Evolutionary conservation across 1,140 invertebrate genomes (phyloP).

Genomic region (Trissolcus basalis): DNA sequence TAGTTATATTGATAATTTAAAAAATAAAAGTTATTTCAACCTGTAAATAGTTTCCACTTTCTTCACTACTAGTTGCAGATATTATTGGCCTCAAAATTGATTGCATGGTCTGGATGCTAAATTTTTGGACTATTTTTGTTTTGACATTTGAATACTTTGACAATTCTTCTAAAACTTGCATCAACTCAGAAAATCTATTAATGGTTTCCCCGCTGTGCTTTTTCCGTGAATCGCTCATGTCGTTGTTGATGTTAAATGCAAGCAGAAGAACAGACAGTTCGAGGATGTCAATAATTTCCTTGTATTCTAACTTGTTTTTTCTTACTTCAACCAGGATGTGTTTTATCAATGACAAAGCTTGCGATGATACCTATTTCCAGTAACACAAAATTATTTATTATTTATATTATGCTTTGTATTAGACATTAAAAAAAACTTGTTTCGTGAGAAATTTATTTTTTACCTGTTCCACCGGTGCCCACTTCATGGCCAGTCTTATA

Average conservation of each 20-base stretch:
- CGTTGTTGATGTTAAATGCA: slow-evolving; percentile 61
- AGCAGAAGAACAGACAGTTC: slow-evolving; percentile 69
- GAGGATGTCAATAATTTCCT: slow-evolving; percentile 64
- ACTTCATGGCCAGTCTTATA: slow-evolving; percentile 72
- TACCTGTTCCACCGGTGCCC: slow-evolving; percentile 73
- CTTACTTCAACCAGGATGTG: slow-evolving; percentile 62
- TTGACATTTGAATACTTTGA: slow-evolving; percentile 66
- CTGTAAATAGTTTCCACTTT: slow-evolving; percentile 62
- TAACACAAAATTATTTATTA: slow-evolving; percentile 14
- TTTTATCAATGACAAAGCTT: slow-evolving; percentile 69
- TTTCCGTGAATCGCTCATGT: slow-evolving; percentile 50
- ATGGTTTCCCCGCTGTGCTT: slow-evolving; percentile 55
- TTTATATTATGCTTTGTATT: no score
- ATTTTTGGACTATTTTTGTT: slow-evolving; percentile 66
- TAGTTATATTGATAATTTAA: no score
- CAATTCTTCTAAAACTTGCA: slow-evolving; percentile 76
- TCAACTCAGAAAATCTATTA: slow-evolving; percentile 67
- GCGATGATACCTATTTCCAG: slow-evolving; percentile 65
- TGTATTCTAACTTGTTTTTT: slow-evolving; percentile 4
- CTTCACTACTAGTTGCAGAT: slow-evolving; percentile 27
- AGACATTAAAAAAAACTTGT: no score
- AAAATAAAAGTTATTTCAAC: slow-evolving; percentile 5
- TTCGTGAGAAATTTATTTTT: not conserved
- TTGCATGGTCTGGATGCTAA: slow-evolving; percentile 66
- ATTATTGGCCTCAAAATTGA: slow-evolving; percentile 64